Conservation (phyloP, 2,888 invertebrate species). For the Zootermopsis nevadensis region DNA sequence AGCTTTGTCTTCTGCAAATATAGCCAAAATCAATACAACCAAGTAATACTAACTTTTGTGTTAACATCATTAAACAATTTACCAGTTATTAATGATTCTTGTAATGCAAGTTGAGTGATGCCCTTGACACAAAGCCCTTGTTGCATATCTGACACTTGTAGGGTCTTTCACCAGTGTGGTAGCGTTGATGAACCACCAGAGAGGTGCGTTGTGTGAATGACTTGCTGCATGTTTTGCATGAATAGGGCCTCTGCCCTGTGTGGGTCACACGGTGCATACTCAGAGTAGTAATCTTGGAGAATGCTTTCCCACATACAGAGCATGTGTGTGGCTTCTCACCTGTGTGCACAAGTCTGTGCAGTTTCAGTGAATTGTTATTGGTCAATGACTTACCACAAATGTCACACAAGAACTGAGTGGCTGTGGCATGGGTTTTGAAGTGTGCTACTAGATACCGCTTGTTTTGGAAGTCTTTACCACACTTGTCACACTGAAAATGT, state of each 20-base stretch:
- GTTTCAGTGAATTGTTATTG: slow-evolving; percentile 54
- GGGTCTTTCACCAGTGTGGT: slow-evolving; percentile 42
- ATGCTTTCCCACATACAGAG: slow-evolving; percentile 68
- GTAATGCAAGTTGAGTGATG: neutral
- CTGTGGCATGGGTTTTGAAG: neutral
- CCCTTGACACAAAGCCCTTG: neutral
- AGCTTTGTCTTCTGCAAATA: too few species aligned
- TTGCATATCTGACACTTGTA: slow-evolving; percentile 39
- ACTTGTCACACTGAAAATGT: slow-evolving; percentile 21
- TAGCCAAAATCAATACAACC: too few species aligned
- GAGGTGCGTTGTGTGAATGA: slow-evolving; percentile 61
- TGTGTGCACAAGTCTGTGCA: slow-evolving; percentile 61
- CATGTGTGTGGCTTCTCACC: slow-evolving; percentile 69
- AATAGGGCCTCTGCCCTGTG: slow-evolving; percentile 68
- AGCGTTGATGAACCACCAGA: slow-evolving; percentile 41
- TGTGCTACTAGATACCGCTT: slow-evolving; percentile 25
- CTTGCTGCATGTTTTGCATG: slow-evolving; percentile 68
- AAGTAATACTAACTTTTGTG: too few species aligned
- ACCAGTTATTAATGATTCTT: too few species aligned
- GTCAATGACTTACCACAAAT: slow-evolving; percentile 49
- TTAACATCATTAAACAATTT: too few species aligned
- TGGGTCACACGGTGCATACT: slow-evolving; percentile 69
- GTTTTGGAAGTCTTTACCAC: slow-evolving; percentile 41
- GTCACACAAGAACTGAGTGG: slow-evolving; percentile 45
- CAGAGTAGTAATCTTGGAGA: slow-evolving; percentile 69